Evolutionary conservation across 1,140 invertebrate species (phyloP), one percentile per base, ranked within the genome.

Genomic region (Eulimnadia texana): DNA sequence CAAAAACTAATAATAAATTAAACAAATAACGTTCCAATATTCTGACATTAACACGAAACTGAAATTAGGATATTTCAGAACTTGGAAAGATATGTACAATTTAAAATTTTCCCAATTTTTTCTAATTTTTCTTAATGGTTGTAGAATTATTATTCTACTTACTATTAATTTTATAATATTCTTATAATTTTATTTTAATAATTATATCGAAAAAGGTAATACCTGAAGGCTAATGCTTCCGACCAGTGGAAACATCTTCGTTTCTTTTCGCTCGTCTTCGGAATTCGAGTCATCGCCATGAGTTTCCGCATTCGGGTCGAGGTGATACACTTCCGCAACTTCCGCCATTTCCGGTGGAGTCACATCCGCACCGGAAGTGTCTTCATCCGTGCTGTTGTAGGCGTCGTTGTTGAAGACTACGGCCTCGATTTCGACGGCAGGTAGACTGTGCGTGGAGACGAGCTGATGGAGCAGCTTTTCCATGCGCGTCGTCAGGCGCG

Each of bases 331-430:
- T 57, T 20, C n/a, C 1, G 55, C 22, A 1, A 57, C 27, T 33
- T 57, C 55, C 3, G 33, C 33, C 3, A 57, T 3, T 13, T 57
- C 33, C 3, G 28, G 1, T 16, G 33, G 28, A 19, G 27, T 33
- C 0, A 20, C 28, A 0, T 24, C 1, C 22, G 55, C n/a, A 29
- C 27, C 22, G 33, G 2, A 29, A 22, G 24, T 13, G 13, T 20
- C 33, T 6, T 57, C 55, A 19, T 57, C 55, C 55, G 33, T 42
- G 33, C 33, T 42, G 33, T 29, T 81, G 69, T 81, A 84, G 0
- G 79, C 83, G 68, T 86, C 84, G 61, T 85, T 85, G 67, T 85
- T 83, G 70, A 82, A 87, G 56, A 86, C 80, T 50, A 83, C 23
- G 1, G 85, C 85, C 76, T 86, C 84, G 25, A 87, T 72, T 72